A percentile compares a stretch with the other conserved stretches of the same genome.
phyloP scores from a whole-genome alignment of 2,797 vertebrate genomes.

The Cygnus olor region DNA sequence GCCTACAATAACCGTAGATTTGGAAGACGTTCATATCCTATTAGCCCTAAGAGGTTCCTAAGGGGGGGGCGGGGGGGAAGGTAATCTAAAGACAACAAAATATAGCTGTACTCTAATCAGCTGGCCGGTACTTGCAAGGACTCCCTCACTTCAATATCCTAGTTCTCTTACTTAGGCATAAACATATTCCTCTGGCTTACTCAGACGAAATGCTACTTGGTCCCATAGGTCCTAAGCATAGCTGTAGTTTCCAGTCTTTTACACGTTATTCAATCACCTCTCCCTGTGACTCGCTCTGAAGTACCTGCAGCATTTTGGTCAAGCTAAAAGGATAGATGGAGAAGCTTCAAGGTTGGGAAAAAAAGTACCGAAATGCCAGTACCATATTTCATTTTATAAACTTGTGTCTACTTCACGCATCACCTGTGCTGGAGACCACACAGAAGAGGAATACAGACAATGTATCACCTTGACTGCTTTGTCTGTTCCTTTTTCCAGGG shows the following conservation, averaged over 20 bases:
- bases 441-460: not conserved
- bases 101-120: not conserved
- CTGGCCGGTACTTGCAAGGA: not conserved
- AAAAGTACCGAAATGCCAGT: not conserved
- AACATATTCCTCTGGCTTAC: not conserved
- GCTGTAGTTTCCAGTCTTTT: not conserved
- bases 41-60: not conserved
- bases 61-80: not conserved
- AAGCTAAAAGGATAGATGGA: not conserved
- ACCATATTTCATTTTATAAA: not conserved
- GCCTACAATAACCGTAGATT: not conserved
- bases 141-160: not conserved
- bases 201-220: not conserved
- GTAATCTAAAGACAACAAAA: not conserved
- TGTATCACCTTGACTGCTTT: not conserved
- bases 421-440: not conserved
- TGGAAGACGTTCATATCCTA: not conserved
- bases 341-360: not conserved
- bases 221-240: not conserved
- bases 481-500: not conserved
- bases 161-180: not conserved
- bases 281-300: not conserved
- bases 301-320: not conserved
- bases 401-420: not conserved
- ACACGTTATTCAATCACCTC: not conserved